Conservation (phyloP, 2,888 invertebrate genomes). For the Rhamphomyia laevipes region DNA sequence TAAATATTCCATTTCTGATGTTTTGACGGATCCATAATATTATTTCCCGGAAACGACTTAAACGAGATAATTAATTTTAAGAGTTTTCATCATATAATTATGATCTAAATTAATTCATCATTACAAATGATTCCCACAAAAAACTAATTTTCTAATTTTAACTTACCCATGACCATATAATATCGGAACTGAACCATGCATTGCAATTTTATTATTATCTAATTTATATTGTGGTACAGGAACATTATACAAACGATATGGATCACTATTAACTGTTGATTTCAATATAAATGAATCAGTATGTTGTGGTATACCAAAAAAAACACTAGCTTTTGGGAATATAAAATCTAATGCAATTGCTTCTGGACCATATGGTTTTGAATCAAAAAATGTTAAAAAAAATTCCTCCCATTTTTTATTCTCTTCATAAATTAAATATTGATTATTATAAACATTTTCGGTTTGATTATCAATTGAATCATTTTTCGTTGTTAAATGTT, state of each 20-base stretch:
- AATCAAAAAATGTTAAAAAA: constrained; percentile 88
- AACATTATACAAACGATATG: constrained; percentile 90
- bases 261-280: constrained; percentile 72
- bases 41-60: too few relatives aligned
- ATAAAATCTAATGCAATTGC: constrained; percentile 87
- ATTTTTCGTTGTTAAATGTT: constrained; percentile 61
- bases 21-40: too few relatives aligned
- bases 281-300: constrained; percentile 80
- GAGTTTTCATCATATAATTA: too few relatives aligned
- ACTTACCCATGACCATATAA: constrained; percentile 82
- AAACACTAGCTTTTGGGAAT: constrained; percentile 81
- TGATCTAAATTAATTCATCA: too few relatives aligned
- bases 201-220: constrained; percentile 85
- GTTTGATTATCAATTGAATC: constrained; percentile 22
- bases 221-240: constrained; percentile 98
- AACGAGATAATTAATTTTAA: too few relatives aligned
- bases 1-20: too few relatives aligned
- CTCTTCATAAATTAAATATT: constrained; percentile 28
- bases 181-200: constrained; percentile 92
- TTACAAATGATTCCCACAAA: too few relatives aligned
- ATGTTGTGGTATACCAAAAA: constrained; percentile 96
- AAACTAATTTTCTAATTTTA: neutral
- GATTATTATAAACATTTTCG: constrained; percentile 17
- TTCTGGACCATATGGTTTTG: constrained; percentile 88
- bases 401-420: constrained; percentile 84